Evolutionary conservation across 2,113 vertebrate genomes (phyloP).

Genomic region (Actenoides hombroni): DNA sequence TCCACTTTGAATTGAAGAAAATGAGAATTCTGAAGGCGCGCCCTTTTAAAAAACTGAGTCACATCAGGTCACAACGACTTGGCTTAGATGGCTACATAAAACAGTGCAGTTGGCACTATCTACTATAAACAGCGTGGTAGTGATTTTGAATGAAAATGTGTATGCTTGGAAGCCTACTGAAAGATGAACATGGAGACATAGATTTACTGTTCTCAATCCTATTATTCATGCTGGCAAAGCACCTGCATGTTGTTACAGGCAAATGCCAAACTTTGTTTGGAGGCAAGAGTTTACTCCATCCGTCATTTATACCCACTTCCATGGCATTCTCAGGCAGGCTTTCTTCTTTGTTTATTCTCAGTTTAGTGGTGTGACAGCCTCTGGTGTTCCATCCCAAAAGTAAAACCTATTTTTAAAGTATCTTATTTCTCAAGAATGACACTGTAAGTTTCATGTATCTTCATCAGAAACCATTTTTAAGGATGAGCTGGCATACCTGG

Average conservation of each 20-base stretch:
- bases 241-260: conserved; percentile 24
- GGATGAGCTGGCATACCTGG: neutral
- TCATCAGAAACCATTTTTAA: conserved; percentile 6
- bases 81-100: conserved; percentile 50
- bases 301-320: neutral
- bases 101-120: conserved; percentile 54
- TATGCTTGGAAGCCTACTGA: conserved; percentile 41
- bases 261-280: conserved; percentile 31
- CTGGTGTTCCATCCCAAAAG: conserved; percentile 10
- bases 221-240: conserved; percentile 38
- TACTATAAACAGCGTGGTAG: conserved; percentile 53
- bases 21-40: conserved; percentile 49
- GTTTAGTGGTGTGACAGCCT: conserved; percentile 29
- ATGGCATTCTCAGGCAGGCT: neutral
- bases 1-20: conserved; percentile 54
- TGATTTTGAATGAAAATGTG: conserved; percentile 51
- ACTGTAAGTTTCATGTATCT: neutral
- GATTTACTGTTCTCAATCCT: conserved; percentile 5
- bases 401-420: conserved; percentile 20
- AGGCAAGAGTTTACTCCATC: neutral
- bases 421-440: conserved; percentile 9
- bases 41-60: conserved; percentile 56
- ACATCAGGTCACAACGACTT: conserved; percentile 63
- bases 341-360: conserved; percentile 48
- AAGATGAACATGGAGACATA: conserved; percentile 31